Conservation (phyloP, 1,140 invertebrate genomes). For the Phymastichus coffea region DNA sequence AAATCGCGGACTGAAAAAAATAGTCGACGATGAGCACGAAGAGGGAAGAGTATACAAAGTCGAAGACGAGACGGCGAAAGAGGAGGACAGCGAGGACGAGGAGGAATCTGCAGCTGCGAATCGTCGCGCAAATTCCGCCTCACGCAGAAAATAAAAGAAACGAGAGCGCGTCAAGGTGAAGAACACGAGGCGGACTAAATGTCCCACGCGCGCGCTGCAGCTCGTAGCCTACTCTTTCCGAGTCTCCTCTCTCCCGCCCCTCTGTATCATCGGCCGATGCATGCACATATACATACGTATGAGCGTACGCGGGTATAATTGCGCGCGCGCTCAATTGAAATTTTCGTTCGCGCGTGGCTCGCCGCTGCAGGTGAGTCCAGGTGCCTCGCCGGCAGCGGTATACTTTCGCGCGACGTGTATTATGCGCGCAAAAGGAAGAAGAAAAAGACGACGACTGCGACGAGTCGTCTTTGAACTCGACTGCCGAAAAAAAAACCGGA, state of each 20-base stretch:
- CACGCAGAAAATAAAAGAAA: conserved; percentile 10
- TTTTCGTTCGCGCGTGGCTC: conserved; percentile 11
- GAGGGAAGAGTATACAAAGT: neutral
- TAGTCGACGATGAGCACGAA: too few species aligned
- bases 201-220: conserved; percentile 17
- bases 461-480: conserved; percentile 10
- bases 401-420: conserved; percentile 7
- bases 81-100: neutral
- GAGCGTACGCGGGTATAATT: too few species aligned
- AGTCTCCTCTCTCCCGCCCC: conserved; percentile 16
- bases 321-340: conserved; percentile 18
- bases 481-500: too few species aligned
- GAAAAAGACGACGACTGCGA: too few species aligned
- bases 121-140: conserved; percentile 6
- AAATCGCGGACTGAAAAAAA: too few species aligned
- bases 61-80: neutral
- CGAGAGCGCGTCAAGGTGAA: conserved; percentile 28
- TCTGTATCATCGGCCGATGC: neutral
- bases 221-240: neutral
- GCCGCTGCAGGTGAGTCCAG: conserved; percentile 27
- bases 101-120: neutral
- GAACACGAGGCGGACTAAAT: conserved; percentile 23
- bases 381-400: conserved; percentile 14
- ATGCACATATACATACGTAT: too few species aligned
- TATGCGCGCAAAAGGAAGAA: too few species aligned